phyloP scores from a whole-genome alignment of 1,140 invertebrate species.

The Drosophila nigrodunni region DNA sequence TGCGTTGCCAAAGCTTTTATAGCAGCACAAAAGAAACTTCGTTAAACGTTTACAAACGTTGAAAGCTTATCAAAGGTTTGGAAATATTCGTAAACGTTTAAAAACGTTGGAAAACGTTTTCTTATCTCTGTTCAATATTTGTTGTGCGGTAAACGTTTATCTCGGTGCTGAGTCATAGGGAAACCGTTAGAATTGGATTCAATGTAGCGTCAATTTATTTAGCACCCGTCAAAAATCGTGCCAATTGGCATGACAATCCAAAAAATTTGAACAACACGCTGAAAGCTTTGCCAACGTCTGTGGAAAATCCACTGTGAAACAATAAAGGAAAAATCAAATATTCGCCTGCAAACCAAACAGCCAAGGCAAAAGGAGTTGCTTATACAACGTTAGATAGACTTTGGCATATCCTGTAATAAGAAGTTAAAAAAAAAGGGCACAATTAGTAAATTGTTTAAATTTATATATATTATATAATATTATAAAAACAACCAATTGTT shows the following conservation, averaged over 20 bases:
- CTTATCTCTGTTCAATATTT: background rate
- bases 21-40: background rate
- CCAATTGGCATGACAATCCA: slow-evolving; percentile 67
- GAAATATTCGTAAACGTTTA: slow-evolving; percentile 30
- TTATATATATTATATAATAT: too few relatives aligned
- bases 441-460: too few relatives aligned
- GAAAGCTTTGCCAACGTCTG: slow-evolving; percentile 1
- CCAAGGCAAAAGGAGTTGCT: background rate
- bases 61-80: slow-evolving; percentile 19
- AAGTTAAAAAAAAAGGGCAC: background rate
- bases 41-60: slow-evolving; percentile 34
- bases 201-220: slow-evolving; percentile 28
- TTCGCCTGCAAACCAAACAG: slow-evolving; percentile 58
- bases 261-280: slow-evolving; percentile 27
- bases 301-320: slow-evolving; percentile 12
- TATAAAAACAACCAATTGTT: too few relatives aligned
- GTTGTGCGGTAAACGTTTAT: slow-evolving; percentile 29
- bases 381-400: background rate
- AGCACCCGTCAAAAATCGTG: slow-evolving; percentile 32
- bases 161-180: slow-evolving; percentile 15
- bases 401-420: background rate
- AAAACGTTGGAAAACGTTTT: slow-evolving; percentile 33
- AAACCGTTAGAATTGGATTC: slow-evolving; percentile 20
- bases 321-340: slow-evolving; percentile 67
- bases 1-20: slow-evolving; percentile 32